Evolutionary conservation across 2,888 invertebrate genomes (phyloP), one percentile per base, ranked within the genome.

Genomic region (Candidula unifasciata): DNA sequence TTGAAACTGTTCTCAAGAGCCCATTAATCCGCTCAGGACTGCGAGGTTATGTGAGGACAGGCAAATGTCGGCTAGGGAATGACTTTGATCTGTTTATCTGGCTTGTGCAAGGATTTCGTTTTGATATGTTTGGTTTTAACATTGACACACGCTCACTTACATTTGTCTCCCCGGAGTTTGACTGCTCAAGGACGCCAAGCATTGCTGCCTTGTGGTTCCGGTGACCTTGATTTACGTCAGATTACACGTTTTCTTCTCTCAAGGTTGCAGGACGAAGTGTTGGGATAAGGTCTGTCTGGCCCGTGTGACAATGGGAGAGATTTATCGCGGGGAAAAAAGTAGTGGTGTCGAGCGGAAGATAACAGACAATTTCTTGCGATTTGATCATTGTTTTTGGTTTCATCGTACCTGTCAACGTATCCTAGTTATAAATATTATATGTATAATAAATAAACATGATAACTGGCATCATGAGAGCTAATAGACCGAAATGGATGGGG

Each of bases 101-200:
- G 37, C 37, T 24, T 35, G 16, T 3, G 37, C 21, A 24, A 73
- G 73, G 73, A 52, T 73, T 73, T 44, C 1, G 3, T 2, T n/a
- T 37, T 27, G 73, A 73, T 73, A 73, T 73, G 27, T 73, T 73
- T 73, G 73, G n/a, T 52, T 24, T n/a, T n/a, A 73, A 73, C 27
- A 44, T 73, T 73, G 73, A 73, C 73, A 71, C 71, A 44, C n/a
- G 73, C 24, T 73, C 73, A n/a, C 44, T 5, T 52, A 24, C 44
- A 44, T 16, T 44, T 44, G 8, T 44, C 44, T 13, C n/a, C n/a
- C 3, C n/a, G 3, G 69, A 35, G 3, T 3, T n/a, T 16, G 27
- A n/a, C 27, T 73, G 44, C n/a, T n/a, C 73, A 73, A 73, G 73
- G 73, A 13, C 73, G 27, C n/a, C n/a, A 13, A 44, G n/a, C 52